Conservation (phyloP, 35 echinoderm and acorn worm genomes). For the Ptychodera flava region DNA sequence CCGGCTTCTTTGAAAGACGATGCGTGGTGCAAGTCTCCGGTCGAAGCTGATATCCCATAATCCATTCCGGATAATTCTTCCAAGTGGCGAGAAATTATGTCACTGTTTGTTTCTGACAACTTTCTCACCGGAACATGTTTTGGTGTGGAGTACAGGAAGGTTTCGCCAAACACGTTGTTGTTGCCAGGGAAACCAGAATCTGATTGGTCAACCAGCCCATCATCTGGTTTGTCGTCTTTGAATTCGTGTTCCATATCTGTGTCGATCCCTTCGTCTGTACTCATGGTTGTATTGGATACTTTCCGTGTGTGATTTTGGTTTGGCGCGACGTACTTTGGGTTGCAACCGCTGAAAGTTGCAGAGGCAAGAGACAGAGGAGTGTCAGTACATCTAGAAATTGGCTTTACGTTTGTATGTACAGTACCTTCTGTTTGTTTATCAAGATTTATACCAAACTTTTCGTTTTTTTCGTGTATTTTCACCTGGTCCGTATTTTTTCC, state of each 20-base stretch:
- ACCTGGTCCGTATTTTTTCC: too few species aligned
- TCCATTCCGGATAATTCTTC: neutral
- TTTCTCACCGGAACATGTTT: neutral
- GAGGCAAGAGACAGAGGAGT: too few species aligned
- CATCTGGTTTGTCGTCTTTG: neutral
- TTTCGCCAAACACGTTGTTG: neutral
- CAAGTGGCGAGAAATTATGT: neutral
- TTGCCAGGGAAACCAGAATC: neutral
- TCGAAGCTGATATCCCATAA: neutral
- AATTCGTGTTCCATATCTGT: neutral
- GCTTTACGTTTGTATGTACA: too few species aligned
- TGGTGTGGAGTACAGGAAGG: neutral
- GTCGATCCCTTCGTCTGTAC: neutral
- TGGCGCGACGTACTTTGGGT: too few species aligned
- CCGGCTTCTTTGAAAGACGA: neutral
- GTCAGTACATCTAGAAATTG: too few species aligned
- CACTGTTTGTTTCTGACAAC: neutral
- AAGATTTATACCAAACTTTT: too few species aligned
- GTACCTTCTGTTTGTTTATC: too few species aligned
- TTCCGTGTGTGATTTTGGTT: too few species aligned
- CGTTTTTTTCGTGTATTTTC: too few species aligned
- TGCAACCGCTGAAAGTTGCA: too few species aligned
- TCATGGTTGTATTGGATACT: neutral
- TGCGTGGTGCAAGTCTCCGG: neutral
- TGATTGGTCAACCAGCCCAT: neutral